A percentile compares a stretch with the other conserved stretches of the same genome.
Evolutionary conservation across 2,888 invertebrate genomes (phyloP).

Genomic region (Phortica okadai): DNA sequence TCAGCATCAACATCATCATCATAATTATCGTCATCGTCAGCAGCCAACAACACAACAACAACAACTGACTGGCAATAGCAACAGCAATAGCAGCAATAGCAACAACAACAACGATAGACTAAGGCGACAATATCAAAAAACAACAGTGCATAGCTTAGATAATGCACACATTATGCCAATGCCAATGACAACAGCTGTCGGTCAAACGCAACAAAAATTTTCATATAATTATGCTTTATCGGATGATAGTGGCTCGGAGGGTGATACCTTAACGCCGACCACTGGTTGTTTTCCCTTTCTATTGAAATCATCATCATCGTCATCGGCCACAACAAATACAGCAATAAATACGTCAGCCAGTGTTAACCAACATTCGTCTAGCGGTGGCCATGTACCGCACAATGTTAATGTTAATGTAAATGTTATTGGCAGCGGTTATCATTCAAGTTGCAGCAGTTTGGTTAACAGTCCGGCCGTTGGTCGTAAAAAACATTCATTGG

Average conservation of each 20-base stretch:
- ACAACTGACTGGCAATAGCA: slow-evolving; percentile 26
- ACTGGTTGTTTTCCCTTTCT: slow-evolving; percentile 18
- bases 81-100: slow-evolving; percentile 25
- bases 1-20: slow-evolving; percentile 47
- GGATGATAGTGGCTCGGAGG: slow-evolving; percentile 30
- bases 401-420: neutral
- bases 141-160: neutral
- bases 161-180: neutral
- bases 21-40: slow-evolving; percentile 28
- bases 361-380: slow-evolving; percentile 23
- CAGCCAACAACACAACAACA: slow-evolving; percentile 6
- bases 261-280: slow-evolving; percentile 28
- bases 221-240: slow-evolving; percentile 29
- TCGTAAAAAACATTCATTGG: slow-evolving; percentile 74
- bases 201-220: neutral
- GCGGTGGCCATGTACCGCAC: neutral
- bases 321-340: slow-evolving; percentile 38
- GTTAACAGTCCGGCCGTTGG: slow-evolving; percentile 71
- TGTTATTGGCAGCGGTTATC: neutral
- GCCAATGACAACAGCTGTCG: neutral
- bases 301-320: slow-evolving; percentile 24
- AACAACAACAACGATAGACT: slow-evolving; percentile 8
- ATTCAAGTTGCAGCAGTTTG: slow-evolving; percentile 62
- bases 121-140: neutral
- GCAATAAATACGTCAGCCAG: slow-evolving; percentile 46